Evolutionary conservation across 2,797 vertebrate genomes (phyloP), one percentile per base, ranked within the genome.

Genomic region (Alosa sapidissima): DNA sequence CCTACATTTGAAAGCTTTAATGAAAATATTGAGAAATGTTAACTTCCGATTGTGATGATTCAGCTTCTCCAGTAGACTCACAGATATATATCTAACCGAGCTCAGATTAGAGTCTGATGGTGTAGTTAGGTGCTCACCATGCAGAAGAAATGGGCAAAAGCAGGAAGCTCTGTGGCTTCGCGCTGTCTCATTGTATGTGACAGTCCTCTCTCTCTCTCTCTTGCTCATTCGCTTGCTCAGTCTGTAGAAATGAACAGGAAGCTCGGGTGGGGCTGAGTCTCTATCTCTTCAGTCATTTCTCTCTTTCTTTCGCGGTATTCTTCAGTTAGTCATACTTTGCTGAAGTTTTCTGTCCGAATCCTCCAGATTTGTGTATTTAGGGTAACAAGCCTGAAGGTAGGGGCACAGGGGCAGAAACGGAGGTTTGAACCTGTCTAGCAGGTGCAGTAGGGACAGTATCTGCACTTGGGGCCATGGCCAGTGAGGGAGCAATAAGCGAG

Each of bases 121-220:
- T 21, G 36, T 47, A 78, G 72, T 78, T 78, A 78, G 72, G 2
- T 92, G 91, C 93, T 93, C 88, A 88, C 90, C 91, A 92, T 91
- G 91, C 93, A 89, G 88, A 86, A 82, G 88, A 90, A 84, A 86
- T 78, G 41, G 41, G 13, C 14, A 21, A 78, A 47, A 47, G 72
- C 72, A 47, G 72, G 72, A 78, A 78, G 72, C 72, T 78, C 36
- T 78, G 72, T 47, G 72, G 72, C 72, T 78, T 78, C 19, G 36
- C 41, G 41, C 72, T 45, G 72, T 55, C 41, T 78, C 14, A 72
- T 62, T 82, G 65, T 78, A 54, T 36, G 68, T 58, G 52, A 19
- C 16, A 19, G 33, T 3, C n/a, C 49, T 58, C 21, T 54, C 65
- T 62, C 48, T 62, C 33, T 81, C 21, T 47, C 62, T 87, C 83